phyloP scores from a whole-genome alignment of 2,113 vertebrate species.

The Hippopotamus amphibius region DNA sequence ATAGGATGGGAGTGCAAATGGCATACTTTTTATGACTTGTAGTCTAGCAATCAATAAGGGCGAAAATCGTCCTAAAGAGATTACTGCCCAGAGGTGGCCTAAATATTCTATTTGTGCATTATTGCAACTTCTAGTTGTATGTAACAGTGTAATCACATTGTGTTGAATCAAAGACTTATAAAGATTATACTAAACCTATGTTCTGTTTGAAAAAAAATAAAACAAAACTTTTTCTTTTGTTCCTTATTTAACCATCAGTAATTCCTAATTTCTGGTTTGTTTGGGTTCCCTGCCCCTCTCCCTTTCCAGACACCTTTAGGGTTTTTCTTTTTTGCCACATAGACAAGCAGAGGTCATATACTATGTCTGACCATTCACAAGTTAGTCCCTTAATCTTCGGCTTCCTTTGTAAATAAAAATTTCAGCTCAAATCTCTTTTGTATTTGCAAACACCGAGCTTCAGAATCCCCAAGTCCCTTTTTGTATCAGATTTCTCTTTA shows the following conservation, averaged over 20 bases:
- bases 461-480: background rate
- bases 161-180: constrained; percentile 62
- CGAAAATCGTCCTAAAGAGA: constrained; percentile 49
- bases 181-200: constrained; percentile 68
- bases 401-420: constrained; percentile 54
- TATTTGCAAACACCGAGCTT: constrained; percentile 42
- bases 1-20: background rate
- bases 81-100: background rate
- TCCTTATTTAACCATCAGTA: constrained; percentile 52
- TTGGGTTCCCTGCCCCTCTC: background rate
- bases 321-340: constrained; percentile 65
- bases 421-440: constrained; percentile 15
- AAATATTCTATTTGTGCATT: constrained; percentile 50
- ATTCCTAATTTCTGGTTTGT: constrained; percentile 49
- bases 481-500: constrained; percentile 49
- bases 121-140: constrained; percentile 36
- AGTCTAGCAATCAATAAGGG: background rate
- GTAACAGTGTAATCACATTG: background rate
- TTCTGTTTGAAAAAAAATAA: constrained; percentile 51
- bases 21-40: background rate
- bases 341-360: constrained; percentile 47
- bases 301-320: constrained; percentile 30
- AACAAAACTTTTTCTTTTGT: background rate
- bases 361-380: constrained; percentile 56
- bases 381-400: background rate